Conservation (phyloP, 2,113 vertebrate species). For the Crotalus tigris region DNA sequence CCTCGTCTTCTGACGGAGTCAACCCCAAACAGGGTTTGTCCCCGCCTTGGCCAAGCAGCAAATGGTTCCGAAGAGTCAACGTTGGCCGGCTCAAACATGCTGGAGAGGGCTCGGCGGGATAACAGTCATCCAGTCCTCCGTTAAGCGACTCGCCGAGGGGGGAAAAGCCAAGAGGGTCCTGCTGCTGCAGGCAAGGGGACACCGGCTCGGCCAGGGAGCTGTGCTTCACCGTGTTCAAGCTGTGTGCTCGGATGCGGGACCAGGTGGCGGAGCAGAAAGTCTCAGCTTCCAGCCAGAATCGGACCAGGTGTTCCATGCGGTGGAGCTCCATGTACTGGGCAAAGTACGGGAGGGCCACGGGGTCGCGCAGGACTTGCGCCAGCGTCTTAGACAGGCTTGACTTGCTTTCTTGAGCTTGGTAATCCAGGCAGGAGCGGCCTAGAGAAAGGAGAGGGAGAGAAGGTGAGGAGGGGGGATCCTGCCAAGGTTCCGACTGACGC, state of each 20-base stretch:
- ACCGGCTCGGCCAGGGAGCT: slow-evolving; percentile 91
- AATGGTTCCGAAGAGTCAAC: slow-evolving; percentile 54
- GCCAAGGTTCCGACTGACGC: too few species aligned
- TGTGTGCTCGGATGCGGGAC: slow-evolving; percentile 92
- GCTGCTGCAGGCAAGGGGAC: slow-evolving; percentile 62
- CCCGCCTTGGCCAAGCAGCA: slow-evolving; percentile 58
- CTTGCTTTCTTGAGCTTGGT: slow-evolving; percentile 89
- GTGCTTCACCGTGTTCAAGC: slow-evolving; percentile 95
- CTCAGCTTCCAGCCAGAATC: slow-evolving; percentile 95
- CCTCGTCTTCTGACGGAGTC: slow-evolving; percentile 53
- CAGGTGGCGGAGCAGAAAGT: slow-evolving; percentile 91
- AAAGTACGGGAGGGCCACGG: slow-evolving; percentile 88
- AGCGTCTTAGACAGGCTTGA: slow-evolving; percentile 95
- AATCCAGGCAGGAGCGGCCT: slow-evolving; percentile 97
- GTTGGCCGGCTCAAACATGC: slow-evolving; percentile 46
- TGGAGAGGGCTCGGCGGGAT: slow-evolving; percentile 37
- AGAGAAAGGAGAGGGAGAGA: slow-evolving; percentile 39
- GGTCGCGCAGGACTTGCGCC: slow-evolving; percentile 88
- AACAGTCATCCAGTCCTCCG: slow-evolving; percentile 61
- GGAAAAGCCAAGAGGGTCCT: slow-evolving; percentile 40
- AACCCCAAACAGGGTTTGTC: slow-evolving; percentile 42
- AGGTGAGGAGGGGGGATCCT: not conserved
- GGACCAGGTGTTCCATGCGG: slow-evolving; percentile 87
- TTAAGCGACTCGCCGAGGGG: slow-evolving; percentile 48
- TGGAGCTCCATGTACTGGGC: slow-evolving; percentile 89